Base-by-base conservation (phyloP, 2,113 vertebrate genomes). In the Hystrix cristata region DNA sequence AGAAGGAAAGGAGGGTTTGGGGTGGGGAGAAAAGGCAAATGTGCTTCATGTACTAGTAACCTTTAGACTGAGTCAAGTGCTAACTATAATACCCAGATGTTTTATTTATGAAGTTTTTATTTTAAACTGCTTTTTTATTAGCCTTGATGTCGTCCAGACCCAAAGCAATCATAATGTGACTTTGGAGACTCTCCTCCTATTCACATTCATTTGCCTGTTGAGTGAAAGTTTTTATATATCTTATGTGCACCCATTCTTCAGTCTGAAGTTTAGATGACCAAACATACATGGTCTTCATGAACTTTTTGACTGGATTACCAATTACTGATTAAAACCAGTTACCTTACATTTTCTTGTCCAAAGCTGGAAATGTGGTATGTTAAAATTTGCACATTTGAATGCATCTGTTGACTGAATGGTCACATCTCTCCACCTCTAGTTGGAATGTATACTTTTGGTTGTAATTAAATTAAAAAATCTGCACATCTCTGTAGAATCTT, bases 51-150 rank as follows among this genome's bases (percentile, higher is more conserved):
- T 98, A 98, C 98, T 98, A 98, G 97, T 98, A 98, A 98, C 97
- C 67, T 98, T 98, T 98, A 98, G 98, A 97, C 97, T 98, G 96
- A 98, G 98, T 97, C 97, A 98, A 98, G 97, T 95, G 92, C 97
- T 98, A 98, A 98, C 96, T 98, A 98, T 94, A 96, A 96, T 96
- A 97, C 92, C 96, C 97, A 94, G 95, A 97, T 98, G 96, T 98
- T 98, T 98, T 99, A 99, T 98, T 98, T 99, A 99, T 99, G 97
- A 98, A 98, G 80, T 96, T 98, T 98, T 99, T 98, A 98, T 98
- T 98, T 98, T 98, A 97, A 97, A 98, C 97, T 91, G 98, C 98
- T 97, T 97, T 97, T 96, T 98, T 96, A 97, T 98, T 98, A 98
- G 98, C 98, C 93, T 98, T 95, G 83, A 90, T 82, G 51, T 97